Percentiles rank a stretch among this genome's conserved stretches.
These are phyloP conservation scores for Hestina assimilis DNA, from an alignment of 1,140 invertebrate genomes.

Conservation along the genomic window DNA sequence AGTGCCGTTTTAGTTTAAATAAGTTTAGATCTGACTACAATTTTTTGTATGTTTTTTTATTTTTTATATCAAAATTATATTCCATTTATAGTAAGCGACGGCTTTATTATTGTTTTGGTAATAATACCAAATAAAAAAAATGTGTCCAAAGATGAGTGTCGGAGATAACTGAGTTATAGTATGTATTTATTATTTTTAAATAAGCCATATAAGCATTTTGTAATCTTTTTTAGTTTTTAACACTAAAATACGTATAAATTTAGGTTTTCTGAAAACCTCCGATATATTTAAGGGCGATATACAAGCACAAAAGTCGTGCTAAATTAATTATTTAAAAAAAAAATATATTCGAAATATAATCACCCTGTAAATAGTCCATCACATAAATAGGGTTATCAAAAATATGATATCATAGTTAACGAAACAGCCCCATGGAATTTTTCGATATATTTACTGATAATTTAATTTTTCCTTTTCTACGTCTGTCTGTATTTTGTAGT, in stretches of 20 bases:
- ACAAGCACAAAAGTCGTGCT: constrained; percentile 58
- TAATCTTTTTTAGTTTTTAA: constrained; percentile 35
- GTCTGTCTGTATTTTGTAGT: constrained; percentile 52
- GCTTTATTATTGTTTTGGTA: constrained; percentile 35
- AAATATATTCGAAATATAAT: not conserved
- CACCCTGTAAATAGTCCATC: constrained; percentile 37
- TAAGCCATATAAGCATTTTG: constrained; percentile 55
- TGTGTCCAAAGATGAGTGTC: constrained; percentile 61
- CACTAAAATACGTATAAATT: constrained; percentile 17
- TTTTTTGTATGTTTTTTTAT: not conserved
- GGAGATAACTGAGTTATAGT: constrained; percentile 28
- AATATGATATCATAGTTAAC: not conserved
- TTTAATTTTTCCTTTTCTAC: constrained; percentile 38
- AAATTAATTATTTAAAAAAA: constrained; percentile 5
- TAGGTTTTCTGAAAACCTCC: constrained; percentile 50
- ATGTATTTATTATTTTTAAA: constrained; percentile 66
- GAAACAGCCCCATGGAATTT: constrained; percentile 32
- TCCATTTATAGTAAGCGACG: constrained; percentile 10
- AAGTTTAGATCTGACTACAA: constrained; percentile 18
- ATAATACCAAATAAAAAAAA: constrained; percentile 53
- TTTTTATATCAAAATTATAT: not conserved
- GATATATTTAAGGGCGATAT: constrained; percentile 48
- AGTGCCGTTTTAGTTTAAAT: not conserved
- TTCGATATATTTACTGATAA: constrained; percentile 54
- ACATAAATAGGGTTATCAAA: constrained; percentile 12